phyloP scores from a whole-genome alignment of 2,888 invertebrate genomes.

The Cremastobaeus sp. region DNA sequence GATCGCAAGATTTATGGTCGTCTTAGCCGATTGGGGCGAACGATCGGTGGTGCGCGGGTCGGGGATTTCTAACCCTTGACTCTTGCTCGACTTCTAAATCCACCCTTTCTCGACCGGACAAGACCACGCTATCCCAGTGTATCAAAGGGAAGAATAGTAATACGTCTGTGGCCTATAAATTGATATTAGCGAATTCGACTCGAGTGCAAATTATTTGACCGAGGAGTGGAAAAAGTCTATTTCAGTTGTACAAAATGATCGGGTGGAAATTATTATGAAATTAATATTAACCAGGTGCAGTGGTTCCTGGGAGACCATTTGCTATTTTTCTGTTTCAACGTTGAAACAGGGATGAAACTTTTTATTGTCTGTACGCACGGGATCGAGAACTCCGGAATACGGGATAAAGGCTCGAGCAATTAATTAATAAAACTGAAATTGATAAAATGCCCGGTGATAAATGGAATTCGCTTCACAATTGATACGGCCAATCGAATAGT shows the following conservation, averaged over 20 bases:
- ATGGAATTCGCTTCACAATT: slow-evolving; percentile 53
- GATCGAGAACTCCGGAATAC: slow-evolving; percentile 18
- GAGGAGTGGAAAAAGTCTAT: too few relatives aligned
- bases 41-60: slow-evolving; percentile 66
- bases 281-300: slow-evolving; percentile 7
- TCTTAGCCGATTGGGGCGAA: slow-evolving; percentile 69
- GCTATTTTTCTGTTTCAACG: slow-evolving; percentile 23
- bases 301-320: background rate
- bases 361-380: slow-evolving; percentile 26
- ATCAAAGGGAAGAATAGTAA: slow-evolving; percentile 64
- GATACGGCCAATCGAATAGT: slow-evolving; percentile 49
- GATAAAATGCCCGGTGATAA: slow-evolving; percentile 48
- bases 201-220: background rate
- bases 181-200: slow-evolving; percentile 37
- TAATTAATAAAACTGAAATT: slow-evolving; percentile 55
- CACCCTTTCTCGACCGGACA: slow-evolving; percentile 66
- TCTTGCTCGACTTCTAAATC: slow-evolving; percentile 67
- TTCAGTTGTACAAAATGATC: too few relatives aligned
- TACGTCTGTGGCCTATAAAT: slow-evolving; percentile 27
- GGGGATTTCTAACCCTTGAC: slow-evolving; percentile 75
- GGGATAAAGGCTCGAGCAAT: slow-evolving; percentile 19
- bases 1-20: slow-evolving; percentile 77
- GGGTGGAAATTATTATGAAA: slow-evolving; percentile 5
- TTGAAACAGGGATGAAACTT: too few relatives aligned
- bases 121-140: slow-evolving; percentile 60